Percentiles rank a stretch among this genome's conserved stretches.
phyloP scores from a whole-genome alignment of 2,797 vertebrate species.

The Artibeus jamaicensis region DNA sequence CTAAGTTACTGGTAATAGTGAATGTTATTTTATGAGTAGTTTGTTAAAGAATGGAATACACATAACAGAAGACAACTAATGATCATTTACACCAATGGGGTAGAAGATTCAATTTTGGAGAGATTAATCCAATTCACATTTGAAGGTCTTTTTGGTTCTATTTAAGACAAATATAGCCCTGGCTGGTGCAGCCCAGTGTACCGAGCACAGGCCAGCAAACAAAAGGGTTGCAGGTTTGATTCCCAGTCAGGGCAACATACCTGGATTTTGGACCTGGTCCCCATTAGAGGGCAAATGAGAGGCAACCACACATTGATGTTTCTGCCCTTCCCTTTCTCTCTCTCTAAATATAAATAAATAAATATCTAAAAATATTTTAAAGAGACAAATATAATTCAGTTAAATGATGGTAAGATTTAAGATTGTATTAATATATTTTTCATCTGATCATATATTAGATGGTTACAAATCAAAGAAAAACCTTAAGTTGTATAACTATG shows the following conservation, averaged over 20 bases:
- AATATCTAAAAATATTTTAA: too few species aligned
- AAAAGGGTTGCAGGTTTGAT: too few species aligned
- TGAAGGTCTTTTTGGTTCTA: neutral
- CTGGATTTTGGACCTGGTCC: too few species aligned
- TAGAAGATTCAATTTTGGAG: neutral
- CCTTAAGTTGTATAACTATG: neutral
- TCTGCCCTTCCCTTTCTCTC: too few species aligned
- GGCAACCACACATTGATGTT: too few species aligned
- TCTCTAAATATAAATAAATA: too few species aligned
- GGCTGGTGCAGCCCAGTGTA: too few species aligned
- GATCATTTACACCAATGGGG: neutral
- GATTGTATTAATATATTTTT: neutral
- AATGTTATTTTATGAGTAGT: neutral
- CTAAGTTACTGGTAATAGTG: neutral
- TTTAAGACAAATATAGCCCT: neutral
- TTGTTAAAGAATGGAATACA: neutral
- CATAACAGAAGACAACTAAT: neutral
- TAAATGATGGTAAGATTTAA: neutral
- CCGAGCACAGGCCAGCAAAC: too few species aligned
- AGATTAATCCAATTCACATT: neutral
- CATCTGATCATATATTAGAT: neutral
- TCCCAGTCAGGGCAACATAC: too few species aligned
- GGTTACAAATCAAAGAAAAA: neutral
- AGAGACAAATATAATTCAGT: neutral
- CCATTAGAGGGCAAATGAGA: too few species aligned